Evolutionary conservation across 2,888 invertebrate species (phyloP), one percentile per base, ranked within the genome.

Genomic region (Abrostola tripartita): DNA sequence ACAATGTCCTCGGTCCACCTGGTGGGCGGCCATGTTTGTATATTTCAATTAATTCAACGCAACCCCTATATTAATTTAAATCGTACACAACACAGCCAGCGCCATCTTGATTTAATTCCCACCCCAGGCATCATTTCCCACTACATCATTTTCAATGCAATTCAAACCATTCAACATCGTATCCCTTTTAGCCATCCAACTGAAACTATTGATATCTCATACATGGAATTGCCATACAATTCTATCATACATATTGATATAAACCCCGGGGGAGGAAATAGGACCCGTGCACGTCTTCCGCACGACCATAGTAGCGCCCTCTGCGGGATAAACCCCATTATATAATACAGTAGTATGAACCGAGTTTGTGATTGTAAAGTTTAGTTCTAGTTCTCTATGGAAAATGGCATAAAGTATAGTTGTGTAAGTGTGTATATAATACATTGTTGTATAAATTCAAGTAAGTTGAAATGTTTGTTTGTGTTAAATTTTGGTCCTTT

Each of bases 221-320:
- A 37, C 65, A 24, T 54, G 55, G 55, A 52, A 55, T n/a, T 42
- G 35, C 36, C 50, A 51, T 37, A 44, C 41, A 73, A 65, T 72
- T 70, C 69, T 56, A 70, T 64, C 78, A 64, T 56, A 59, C 66
- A 71, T 69, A 76, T 72, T 65, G 67, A 70, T 49, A 41, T 47
- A 11, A 62, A 36, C 37, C 70, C 51, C 67, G 6, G 0, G 70
- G 61, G 67, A 64, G 71, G 58, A 65, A 52, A 69, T 62, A 35
- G 40, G 40, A 62, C 49, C 57, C 36, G 37, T 44, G 42, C 53
- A 52, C 24, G 63, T 53, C 63, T 64, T 53, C 54, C 42, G 24
- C 24, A 4, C 24, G 41, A 41, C 41, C 41, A n/a, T n/a, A 41
- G 5, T 5, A 11, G 24, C 24, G 24, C 24, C 24, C 24, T 9